Base-by-base conservation (phyloP, 2,888 invertebrate species). In the Aphrophora alni region DNA sequence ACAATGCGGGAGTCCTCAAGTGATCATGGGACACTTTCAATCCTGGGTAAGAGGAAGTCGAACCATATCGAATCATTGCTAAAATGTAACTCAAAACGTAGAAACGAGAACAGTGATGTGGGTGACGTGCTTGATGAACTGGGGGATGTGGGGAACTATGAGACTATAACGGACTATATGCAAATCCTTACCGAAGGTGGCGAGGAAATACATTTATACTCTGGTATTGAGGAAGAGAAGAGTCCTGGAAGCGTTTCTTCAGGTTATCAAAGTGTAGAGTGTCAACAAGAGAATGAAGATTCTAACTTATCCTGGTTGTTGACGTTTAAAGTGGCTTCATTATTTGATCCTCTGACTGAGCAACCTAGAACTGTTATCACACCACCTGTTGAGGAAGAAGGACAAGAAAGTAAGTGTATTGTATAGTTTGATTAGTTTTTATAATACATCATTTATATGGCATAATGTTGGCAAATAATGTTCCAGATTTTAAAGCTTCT, bases 281-380 rank as follows among this genome's bases (percentile, higher is more conserved):
- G 68, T 4, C 71, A 24, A 21, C 76, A 80, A 26, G 83, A 80
- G 14, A 82, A 81, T 21, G 82, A 73, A 10, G 75, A 81, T 51
- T 80, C 80, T 26, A 85, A 83, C 80, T 75, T 86, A 12, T 84
- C 84, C 5, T 86, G 86, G 86, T 81, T 86, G 74, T 83, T 86
- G 80, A 85, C 85, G 75, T 84, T 86, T 78, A 85, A 86, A 72
- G 85, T 86, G 24, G 84, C 85, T 28, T 85, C 85, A 8, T 82
- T 86, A 21, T 86, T 85, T 77, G 84, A 84, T 59, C 78, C 82
- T 12, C 70, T 74, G 21, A 74, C 69, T 26, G 82, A 80, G 75
- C 72, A 33, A 71, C 26, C 73, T 7, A 25, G 33, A 8, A 14
- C 68, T n/a, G 33, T 21, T 44, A n/a, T n/a, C n/a, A n/a, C n/a